Evolutionary conservation across 2,888 invertebrate species (phyloP).

Genomic region (Pyrochroa serraticornis): DNA sequence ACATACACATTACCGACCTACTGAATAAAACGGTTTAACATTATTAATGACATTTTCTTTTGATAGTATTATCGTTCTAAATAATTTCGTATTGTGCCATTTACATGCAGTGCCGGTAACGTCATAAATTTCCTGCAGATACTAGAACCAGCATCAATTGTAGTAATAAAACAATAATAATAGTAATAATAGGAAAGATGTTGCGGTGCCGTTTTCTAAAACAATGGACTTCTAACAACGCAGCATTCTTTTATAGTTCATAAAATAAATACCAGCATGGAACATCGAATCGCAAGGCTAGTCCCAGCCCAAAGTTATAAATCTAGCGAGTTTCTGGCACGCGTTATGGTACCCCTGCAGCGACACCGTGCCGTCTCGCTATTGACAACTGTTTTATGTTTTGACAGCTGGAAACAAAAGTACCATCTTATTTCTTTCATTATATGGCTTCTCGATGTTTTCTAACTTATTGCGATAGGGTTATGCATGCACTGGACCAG

Average conservation of each 20-base stretch:
- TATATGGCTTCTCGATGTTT: slow-evolving; percentile 31
- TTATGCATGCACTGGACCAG: slow-evolving; percentile 32
- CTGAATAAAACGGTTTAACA: slow-evolving; percentile 17
- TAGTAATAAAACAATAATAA: slow-evolving; percentile 17
- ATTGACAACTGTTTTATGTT: slow-evolving; percentile 52
- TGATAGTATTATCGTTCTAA: slow-evolving; percentile 16
- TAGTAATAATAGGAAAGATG: slow-evolving; percentile 1
- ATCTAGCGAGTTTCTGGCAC: slow-evolving; percentile 45
- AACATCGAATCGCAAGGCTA: slow-evolving; percentile 24
- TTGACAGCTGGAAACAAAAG: slow-evolving; percentile 50
- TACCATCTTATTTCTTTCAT: slow-evolving; percentile 42
- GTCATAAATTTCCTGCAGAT: slow-evolving; percentile 4
- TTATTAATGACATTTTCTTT: slow-evolving; percentile 26
- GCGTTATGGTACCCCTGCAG: slow-evolving; percentile 45
- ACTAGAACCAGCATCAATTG: slow-evolving; percentile 13
- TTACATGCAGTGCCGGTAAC: slow-evolving; percentile 5
- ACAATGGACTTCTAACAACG: slow-evolving; percentile 29
- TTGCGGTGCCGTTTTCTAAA: slow-evolving; percentile 23
- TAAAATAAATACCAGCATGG: slow-evolving; percentile 42
- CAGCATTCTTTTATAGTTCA: slow-evolving; percentile 33
- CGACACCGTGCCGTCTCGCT: slow-evolving; percentile 36
- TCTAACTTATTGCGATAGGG: slow-evolving; percentile 41
- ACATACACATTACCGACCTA: slow-evolving; percentile 26
- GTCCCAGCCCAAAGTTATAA: slow-evolving; percentile 36
- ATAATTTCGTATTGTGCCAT: slow-evolving; percentile 24